A percentile compares a stretch with the other conserved stretches of the same genome.
These are phyloP conservation scores for Caenorhabditis angaria DNA, from an alignment of 2,888 invertebrate genomes.

Conservation along the genomic window DNA sequence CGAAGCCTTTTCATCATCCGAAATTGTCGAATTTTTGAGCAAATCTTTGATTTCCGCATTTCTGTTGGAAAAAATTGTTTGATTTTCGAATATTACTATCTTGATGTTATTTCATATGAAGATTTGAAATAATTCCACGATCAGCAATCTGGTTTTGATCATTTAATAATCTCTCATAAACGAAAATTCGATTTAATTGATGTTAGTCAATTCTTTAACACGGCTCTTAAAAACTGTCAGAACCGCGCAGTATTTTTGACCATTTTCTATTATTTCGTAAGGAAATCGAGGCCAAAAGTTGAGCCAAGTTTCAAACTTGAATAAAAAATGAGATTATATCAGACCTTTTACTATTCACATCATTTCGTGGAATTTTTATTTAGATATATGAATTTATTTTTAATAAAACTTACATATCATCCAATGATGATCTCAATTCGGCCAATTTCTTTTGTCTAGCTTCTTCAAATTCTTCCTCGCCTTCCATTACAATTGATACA, in stretches of 20 bases:
- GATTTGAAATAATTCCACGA: neutral
- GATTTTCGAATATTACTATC: neutral
- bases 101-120: neutral
- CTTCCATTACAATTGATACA: conserved; percentile 21
- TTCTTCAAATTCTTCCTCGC: conserved; percentile 36
- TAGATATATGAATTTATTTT: neutral
- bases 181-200: neutral
- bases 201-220: neutral
- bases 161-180: neutral
- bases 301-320: neutral
- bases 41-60: conserved; percentile 42
- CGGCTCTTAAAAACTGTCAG: neutral
- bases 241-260: neutral
- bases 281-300: neutral
- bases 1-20: conserved; percentile 10
- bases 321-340: neutral
- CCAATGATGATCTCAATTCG: conserved; percentile 9
- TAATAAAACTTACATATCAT: conserved; percentile 9
- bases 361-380: neutral
- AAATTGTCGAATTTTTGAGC: conserved; percentile 29
- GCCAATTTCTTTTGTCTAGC: neutral
- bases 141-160: neutral
- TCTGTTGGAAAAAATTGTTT: neutral
- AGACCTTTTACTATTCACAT: neutral
- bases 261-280: neutral